phyloP scores from a whole-genome alignment of 92 coral and sea anemone species.

The Epizoanthus scotinus region DNA sequence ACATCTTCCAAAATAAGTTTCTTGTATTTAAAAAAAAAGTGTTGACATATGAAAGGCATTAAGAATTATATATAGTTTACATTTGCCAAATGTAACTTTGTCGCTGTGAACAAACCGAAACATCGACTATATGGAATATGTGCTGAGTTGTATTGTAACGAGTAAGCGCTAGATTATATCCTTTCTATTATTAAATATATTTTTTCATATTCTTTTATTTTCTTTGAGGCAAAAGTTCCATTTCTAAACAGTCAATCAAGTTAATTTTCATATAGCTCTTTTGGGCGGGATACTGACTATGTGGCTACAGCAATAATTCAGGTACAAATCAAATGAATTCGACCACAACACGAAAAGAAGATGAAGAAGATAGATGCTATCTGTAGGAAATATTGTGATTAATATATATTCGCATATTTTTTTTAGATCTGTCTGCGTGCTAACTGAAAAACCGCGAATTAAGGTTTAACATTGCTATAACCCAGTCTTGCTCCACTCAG shows the following conservation, averaged over 20 bases:
- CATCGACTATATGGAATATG: not conserved
- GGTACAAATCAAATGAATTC: constrained; percentile 5
- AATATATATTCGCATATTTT: too few species aligned
- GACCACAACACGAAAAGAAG: not conserved
- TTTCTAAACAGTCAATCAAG: constrained; percentile 8
- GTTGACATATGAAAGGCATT: not conserved
- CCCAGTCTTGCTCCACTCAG: not conserved
- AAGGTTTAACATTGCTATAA: constrained; percentile 5
- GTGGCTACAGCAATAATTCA: not conserved
- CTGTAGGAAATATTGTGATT: not conserved
- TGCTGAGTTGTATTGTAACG: not conserved
- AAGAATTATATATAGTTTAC: not conserved
- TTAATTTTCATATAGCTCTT: not conserved
- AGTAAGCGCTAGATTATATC: constrained; percentile 13
- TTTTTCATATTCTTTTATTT: constrained; percentile 7
- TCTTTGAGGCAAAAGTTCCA: not conserved
- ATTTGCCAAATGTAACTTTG: too few species aligned
- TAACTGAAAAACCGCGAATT: not conserved
- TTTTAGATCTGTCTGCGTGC: constrained; percentile 15
- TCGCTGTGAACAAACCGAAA: not conserved
- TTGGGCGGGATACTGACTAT: not conserved
- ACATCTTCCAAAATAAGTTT: constrained; percentile 26
- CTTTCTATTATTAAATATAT: not conserved
- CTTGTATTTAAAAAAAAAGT: not conserved
- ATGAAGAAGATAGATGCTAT: not conserved